These are phyloP conservation scores for Rhincodon typus DNA, from an alignment of 2,797 vertebrate genomes.

Conservation along the genomic window DNA sequence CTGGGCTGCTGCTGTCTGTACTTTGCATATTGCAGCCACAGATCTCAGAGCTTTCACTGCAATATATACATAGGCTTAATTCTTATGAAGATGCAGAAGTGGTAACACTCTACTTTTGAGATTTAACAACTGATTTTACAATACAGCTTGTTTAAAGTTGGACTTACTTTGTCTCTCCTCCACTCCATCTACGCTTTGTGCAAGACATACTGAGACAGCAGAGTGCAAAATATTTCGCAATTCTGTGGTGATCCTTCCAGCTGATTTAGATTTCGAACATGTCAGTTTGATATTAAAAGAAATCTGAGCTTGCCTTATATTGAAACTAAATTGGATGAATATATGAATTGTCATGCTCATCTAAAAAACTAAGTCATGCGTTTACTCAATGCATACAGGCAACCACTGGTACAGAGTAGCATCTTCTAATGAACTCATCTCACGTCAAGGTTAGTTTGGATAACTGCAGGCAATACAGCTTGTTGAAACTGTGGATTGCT, in stretches of 20 bases:
- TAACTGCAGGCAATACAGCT: not conserved
- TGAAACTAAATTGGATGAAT: slow-evolving; percentile 25
- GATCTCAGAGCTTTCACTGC: not conserved
- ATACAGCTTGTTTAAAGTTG: not conserved
- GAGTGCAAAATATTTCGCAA: not conserved
- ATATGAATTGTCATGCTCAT: slow-evolving; percentile 14
- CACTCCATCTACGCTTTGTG: not conserved
- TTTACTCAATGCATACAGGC: not conserved
- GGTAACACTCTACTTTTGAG: not conserved
- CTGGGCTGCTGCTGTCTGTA: not conserved
- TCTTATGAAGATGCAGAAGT: not conserved
- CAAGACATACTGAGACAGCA: not conserved
- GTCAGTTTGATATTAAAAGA: not conserved
- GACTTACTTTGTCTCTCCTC: not conserved
- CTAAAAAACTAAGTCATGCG: slow-evolving; percentile 18
- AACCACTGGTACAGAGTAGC: not conserved
- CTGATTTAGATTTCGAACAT: not conserved
- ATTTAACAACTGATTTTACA: not conserved
- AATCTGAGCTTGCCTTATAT: not conserved
- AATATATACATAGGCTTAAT: not conserved
- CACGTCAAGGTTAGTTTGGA: not conserved
- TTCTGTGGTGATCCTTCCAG: not conserved
- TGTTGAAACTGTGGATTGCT: not conserved
- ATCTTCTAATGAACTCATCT: not conserved
- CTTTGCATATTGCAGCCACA: not conserved